These are phyloP conservation scores for Phymatocera aterrima DNA, from an alignment of 2,888 invertebrate species.

Conservation along the genomic window DNA sequence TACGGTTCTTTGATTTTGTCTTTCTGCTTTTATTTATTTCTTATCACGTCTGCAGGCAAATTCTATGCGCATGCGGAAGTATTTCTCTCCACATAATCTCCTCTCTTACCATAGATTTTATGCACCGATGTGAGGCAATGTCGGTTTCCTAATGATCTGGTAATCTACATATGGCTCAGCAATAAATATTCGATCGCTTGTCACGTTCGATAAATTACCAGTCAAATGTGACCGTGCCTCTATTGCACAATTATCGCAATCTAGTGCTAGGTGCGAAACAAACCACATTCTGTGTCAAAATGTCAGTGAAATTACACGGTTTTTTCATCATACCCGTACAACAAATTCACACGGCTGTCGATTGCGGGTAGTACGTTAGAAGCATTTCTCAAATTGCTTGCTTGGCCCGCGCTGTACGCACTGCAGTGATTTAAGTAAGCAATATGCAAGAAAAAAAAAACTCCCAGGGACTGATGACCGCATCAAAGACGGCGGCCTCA, in stretches of 20 bases:
- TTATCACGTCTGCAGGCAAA: slow-evolving; percentile 20
- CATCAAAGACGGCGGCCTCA: slow-evolving; percentile 37
- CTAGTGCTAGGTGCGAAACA: neutral
- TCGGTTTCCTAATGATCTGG: neutral
- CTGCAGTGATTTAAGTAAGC: slow-evolving; percentile 53
- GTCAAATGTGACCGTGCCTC: neutral
- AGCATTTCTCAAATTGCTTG: neutral
- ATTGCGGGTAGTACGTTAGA: neutral
- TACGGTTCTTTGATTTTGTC: slow-evolving; percentile 2
- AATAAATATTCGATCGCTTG: neutral
- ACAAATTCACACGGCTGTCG: slow-evolving; percentile 21
- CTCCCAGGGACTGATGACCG: slow-evolving; percentile 40
- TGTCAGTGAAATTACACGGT: neutral
- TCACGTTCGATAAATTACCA: slow-evolving; percentile 1
- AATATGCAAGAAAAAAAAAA: slow-evolving; percentile 51
- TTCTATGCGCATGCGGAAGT: slow-evolving; percentile 13
- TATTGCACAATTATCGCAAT: neutral
- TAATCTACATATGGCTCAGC: neutral
- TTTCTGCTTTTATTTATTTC: slow-evolving; percentile 10
- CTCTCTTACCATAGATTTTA: neutral
- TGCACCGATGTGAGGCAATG: neutral
- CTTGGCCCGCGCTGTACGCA: slow-evolving; percentile 19
- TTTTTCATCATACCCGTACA: neutral
- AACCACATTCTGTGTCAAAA: slow-evolving; percentile 12
- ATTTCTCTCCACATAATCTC: slow-evolving; percentile 20